Percentiles rank a stretch among this genome's conserved stretches.
Conservation (phyloP, 2,888 invertebrate species). For the Steinernema scapterisci region DNA sequence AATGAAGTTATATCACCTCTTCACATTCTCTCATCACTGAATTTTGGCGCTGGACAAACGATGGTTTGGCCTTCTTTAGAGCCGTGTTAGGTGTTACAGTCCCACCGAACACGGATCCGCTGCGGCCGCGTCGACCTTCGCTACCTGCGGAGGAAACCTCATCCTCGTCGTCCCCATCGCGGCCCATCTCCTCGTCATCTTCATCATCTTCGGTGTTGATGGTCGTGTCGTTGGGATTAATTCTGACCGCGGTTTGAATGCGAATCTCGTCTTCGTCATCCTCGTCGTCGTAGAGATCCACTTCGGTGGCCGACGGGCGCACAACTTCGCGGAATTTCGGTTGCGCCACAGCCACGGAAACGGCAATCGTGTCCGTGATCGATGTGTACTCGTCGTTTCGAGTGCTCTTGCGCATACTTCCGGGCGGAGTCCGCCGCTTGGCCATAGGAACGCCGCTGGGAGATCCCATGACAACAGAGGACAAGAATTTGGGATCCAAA, state of each 20-base stretch:
- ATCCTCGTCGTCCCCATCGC: slow-evolving; percentile 49
- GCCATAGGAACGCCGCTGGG: neutral
- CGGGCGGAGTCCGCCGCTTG: slow-evolving; percentile 11
- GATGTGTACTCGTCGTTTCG: slow-evolving; percentile 64
- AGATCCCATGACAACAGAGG: slow-evolving; percentile 11
- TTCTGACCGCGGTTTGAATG: neutral
- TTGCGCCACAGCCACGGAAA: slow-evolving; percentile 6
- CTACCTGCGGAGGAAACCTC: slow-evolving; percentile 37
- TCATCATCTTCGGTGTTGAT: slow-evolving; percentile 48
- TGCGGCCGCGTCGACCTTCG: neutral
- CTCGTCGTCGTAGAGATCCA: slow-evolving; percentile 2
- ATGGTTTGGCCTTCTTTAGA: slow-evolving; percentile 38
- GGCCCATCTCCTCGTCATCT: slow-evolving; percentile 51
- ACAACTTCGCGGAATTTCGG: neutral
- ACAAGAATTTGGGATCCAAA: slow-evolving; percentile 30
- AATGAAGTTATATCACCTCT: slow-evolving; percentile 33
- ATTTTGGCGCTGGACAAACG: slow-evolving; percentile 41
- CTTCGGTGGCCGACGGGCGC: slow-evolving; percentile 2
- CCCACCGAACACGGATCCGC: neutral
- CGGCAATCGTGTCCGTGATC: slow-evolving; percentile 61
- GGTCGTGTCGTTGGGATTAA: neutral
- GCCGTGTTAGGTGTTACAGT: slow-evolving; percentile 39
- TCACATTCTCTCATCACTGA: slow-evolving; percentile 41
- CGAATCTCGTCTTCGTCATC: neutral
- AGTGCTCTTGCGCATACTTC: slow-evolving; percentile 39